A percentile compares a stretch with the other conserved stretches of the same genome.
Evolutionary conservation across 2,113 vertebrate genomes (phyloP).

Genomic region (Tyto alba): DNA sequence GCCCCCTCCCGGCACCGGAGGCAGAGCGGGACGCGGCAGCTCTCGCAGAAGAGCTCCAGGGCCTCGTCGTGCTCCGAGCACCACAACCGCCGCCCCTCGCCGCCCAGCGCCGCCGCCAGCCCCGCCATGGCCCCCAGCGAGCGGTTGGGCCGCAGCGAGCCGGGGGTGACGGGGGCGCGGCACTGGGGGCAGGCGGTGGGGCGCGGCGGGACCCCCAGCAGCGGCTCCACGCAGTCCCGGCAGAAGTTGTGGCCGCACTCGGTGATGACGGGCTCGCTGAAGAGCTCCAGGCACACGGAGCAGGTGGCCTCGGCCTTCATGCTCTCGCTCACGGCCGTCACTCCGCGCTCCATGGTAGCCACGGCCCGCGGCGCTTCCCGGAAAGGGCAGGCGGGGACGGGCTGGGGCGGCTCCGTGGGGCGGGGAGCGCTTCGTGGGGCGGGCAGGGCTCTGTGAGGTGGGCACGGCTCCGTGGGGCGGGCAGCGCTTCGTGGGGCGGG

Average conservation of each 20-base stretch:
- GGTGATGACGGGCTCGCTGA: neutral
- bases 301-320: slow-evolving; percentile 19
- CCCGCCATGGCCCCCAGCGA: neutral
- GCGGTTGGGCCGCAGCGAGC: slow-evolving; percentile 35
- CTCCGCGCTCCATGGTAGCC: neutral
- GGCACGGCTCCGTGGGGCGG: too few relatives aligned
- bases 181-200: slow-evolving; percentile 35
- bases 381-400: neutral
- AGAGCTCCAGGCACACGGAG: neutral
- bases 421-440: too few relatives aligned
- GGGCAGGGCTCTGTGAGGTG: neutral
- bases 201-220: neutral
- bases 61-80: neutral
- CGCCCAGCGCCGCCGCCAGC: neutral
- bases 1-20: neutral
- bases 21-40: neutral
- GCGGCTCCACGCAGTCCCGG: neutral
- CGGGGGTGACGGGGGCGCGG: neutral
- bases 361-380: rapidly evolving
- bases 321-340: neutral
- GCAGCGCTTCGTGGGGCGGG: too few relatives aligned
- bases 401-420: neutral
- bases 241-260: slow-evolving; percentile 35
- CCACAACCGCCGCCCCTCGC: neutral
- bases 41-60: neutral